Conservation (phyloP, 2,797 vertebrate genomes). For the Hyperoplus lanceolatus region DNA sequence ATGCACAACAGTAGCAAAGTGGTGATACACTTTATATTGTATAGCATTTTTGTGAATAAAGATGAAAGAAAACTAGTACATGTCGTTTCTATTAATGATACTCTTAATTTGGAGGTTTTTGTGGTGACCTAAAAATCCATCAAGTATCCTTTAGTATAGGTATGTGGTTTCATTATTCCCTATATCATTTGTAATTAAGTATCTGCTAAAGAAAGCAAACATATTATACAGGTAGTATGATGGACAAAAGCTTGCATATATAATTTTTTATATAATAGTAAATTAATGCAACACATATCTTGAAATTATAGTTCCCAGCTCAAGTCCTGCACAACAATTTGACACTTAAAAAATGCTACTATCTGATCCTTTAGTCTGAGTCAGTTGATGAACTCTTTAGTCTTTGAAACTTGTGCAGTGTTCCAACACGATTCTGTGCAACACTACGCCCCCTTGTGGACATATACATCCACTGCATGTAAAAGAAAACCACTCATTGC, state of each 20-base stretch:
- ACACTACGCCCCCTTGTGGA: conserved; percentile 67
- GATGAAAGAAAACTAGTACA: neutral
- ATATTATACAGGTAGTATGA: accelerated
- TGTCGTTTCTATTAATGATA: neutral
- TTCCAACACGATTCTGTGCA: conserved; percentile 46
- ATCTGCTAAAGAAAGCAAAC: neutral
- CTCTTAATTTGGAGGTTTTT: neutral
- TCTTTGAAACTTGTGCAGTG: neutral
- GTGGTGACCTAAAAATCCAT: neutral
- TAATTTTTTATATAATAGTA: no score
- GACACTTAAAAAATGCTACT: neutral
- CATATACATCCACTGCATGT: conserved; percentile 24
- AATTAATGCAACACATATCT: neutral
- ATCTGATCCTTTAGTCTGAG: neutral
- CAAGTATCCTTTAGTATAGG: neutral
- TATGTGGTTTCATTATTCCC: neutral
- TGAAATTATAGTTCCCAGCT: neutral
- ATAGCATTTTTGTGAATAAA: no score
- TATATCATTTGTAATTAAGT: neutral
- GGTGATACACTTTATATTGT: neutral
- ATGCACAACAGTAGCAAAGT: neutral
- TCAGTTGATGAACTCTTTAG: conserved; percentile 24
- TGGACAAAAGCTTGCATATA: neutral
- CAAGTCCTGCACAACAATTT: neutral
- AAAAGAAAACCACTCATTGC: conserved; percentile 8